Conservation (phyloP, 2,888 invertebrate genomes). For the Plemyria rubiginata region DNA sequence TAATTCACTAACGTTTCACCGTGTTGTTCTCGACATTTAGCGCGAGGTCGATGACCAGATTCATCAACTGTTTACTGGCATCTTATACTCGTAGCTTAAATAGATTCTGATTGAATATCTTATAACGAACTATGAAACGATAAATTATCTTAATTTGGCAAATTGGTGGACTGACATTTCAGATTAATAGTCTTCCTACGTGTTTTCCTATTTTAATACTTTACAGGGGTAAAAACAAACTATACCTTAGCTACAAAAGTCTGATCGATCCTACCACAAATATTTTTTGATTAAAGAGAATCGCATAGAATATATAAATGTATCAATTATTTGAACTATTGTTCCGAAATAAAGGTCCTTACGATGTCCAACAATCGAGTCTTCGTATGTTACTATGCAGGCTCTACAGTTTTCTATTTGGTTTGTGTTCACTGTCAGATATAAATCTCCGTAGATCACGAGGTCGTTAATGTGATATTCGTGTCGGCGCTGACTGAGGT, state of each 20-base stretch:
- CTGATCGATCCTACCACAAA: background rate
- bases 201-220: background rate
- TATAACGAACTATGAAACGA: slow-evolving; percentile 25
- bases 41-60: slow-evolving; percentile 70
- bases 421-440: slow-evolving; percentile 67
- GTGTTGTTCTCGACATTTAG: slow-evolving; percentile 79
- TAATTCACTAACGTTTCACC: slow-evolving; percentile 62
- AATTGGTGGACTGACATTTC: slow-evolving; percentile 5
- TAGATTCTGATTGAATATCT: slow-evolving; percentile 43
- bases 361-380: slow-evolving; percentile 16
- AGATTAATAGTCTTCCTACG: background rate
- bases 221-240: background rate
- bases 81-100: slow-evolving; percentile 52
- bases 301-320: too few species aligned
- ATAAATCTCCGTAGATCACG: slow-evolving; percentile 82
- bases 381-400: slow-evolving; percentile 17
- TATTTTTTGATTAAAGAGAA: background rate
- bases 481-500: slow-evolving; percentile 76
- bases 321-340: slow-evolving; percentile 3
- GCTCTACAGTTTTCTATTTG: slow-evolving; percentile 38
- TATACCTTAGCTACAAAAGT: background rate
- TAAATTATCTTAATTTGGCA: slow-evolving; percentile 26
- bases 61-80: slow-evolving; percentile 68
- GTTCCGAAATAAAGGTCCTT: slow-evolving; percentile 10
- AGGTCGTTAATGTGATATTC: slow-evolving; percentile 83